Base-by-base conservation (phyloP, 2,797 vertebrate genomes). In the Morus bassanus region DNA sequence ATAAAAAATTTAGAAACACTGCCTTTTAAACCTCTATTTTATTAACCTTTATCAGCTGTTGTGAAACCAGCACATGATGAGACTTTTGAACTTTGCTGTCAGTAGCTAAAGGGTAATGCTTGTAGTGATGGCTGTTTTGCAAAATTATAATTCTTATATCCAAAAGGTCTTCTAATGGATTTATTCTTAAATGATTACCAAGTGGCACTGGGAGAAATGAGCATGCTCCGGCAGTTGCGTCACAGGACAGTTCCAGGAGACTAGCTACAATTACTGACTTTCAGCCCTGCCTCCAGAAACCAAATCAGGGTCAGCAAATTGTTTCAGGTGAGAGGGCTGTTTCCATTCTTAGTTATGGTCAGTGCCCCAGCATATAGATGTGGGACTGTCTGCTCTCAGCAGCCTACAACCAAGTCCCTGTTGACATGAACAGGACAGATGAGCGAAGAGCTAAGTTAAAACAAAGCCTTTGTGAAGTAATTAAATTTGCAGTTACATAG, bases 11-110 rank as follows among this genome's bases (percentile, higher is more conserved):
- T 77, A 95, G 82, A 94, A 97, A 94, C 18, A 11, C 15, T 92
- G 68, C 68, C 90, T 97, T 96, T 82, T 91, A 96, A 97, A 84
- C 63, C 28, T 84, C 88, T 70, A 23, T 96, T 98, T 98, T 97
- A 97, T 97, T 98, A 98, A 98, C 96, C 97, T 98, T 98, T 97
- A 94, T 97, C 96, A 97, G 83, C 56, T 88, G 77, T 91, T 94
- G 83, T 61, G 70, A 96, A 97, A 96, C 57, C 91, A 84, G 94
- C 33, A 60, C 51, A 91, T 74, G 93, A 97, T 92, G 89, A 92
- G 93, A 93, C 95, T 97, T 97, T 72, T 97, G 61, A 97, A 97
- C 96, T 95, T 91, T 95, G 70, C 95, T 97, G 91, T 97, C 94
- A 97, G 92, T 67, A 90, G 91, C 63, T 95, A 98, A 98, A 98